These are phyloP conservation scores for Drosophila miranda DNA, from an alignment of 1,140 invertebrate species.

Conservation along the genomic window DNA sequence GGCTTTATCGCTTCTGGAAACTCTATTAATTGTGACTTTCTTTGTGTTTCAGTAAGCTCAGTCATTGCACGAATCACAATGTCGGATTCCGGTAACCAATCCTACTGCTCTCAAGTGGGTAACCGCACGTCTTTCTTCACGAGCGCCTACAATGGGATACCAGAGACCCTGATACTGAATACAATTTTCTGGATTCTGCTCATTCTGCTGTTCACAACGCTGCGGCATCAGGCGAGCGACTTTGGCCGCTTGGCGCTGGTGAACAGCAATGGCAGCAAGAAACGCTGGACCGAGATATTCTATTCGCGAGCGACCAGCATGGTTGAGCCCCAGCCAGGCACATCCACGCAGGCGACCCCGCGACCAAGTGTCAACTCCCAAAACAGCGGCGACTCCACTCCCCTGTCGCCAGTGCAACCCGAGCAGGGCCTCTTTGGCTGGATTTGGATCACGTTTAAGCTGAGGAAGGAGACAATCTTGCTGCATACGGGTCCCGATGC, in stretches of 20 bases:
- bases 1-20: conserved; percentile 8
- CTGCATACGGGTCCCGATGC: conserved; percentile 95
- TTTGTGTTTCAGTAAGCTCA: conserved; percentile 27
- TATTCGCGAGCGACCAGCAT: conserved; percentile 90
- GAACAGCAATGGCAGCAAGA: conserved; percentile 88
- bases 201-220: conserved; percentile 90
- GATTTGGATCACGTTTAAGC: conserved; percentile 85
- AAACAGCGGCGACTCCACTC: conserved; percentile 55
- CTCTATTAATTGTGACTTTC: conserved; percentile 23
- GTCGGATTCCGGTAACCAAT: conserved; percentile 23
- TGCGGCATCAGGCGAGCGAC: conserved; percentile 96
- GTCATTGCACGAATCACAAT: conserved; percentile 17
- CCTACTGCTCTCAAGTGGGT: conserved; percentile 31
- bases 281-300: conserved; percentile 95
- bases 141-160: conserved; percentile 92
- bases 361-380: conserved; percentile 57
- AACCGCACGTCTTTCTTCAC: conserved; percentile 84
- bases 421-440: conserved; percentile 86
- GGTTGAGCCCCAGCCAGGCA: conserved; percentile 74
- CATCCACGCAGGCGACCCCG: conserved; percentile 51
- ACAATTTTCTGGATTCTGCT: conserved; percentile 89
- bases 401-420: conserved; percentile 63
- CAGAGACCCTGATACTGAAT: conserved; percentile 93
- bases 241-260: conserved; percentile 96
- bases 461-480: conserved; percentile 92